phyloP scores from a whole-genome alignment of 2,113 vertebrate species.

The Cyanoliseus patagonus region DNA sequence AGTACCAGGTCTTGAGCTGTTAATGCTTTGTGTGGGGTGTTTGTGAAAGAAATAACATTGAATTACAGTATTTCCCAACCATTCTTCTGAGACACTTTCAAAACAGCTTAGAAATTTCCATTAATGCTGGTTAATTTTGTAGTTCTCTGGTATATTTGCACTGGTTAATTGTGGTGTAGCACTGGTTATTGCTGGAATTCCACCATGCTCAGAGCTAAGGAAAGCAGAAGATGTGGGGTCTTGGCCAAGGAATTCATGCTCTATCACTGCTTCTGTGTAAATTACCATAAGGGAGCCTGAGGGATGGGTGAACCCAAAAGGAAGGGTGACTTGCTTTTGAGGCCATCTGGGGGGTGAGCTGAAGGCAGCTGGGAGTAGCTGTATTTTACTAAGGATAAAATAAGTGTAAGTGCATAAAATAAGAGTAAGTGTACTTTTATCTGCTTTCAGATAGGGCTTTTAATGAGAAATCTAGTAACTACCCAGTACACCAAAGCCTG shows the following conservation, averaged over 20 bases:
- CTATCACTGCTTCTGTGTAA: background rate
- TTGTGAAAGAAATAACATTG: background rate
- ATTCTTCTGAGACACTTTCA: background rate
- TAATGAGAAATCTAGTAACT: background rate
- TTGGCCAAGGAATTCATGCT: background rate
- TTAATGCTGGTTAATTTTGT: background rate
- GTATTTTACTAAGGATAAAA: background rate
- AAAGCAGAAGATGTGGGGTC: background rate
- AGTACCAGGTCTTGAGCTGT: background rate
- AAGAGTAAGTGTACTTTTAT: background rate
- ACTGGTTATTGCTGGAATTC: background rate
- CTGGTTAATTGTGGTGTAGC: background rate
- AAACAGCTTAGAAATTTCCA: background rate
- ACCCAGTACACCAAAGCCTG: background rate
- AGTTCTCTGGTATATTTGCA: background rate
- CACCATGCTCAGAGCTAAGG: background rate
- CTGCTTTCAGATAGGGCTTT: background rate
- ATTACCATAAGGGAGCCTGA: background rate
- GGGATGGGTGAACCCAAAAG: background rate
- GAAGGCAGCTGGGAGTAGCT: background rate
- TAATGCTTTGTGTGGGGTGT: slow-evolving; percentile 8
- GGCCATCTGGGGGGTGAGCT: background rate
- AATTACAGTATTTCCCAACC: background rate
- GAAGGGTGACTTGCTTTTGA: background rate
- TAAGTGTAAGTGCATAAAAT: background rate